A percentile compares a stretch with the other conserved stretches of the same genome.
Evolutionary conservation across 2,888 invertebrate genomes (phyloP).

Genomic region (Ditula angustiorana): DNA sequence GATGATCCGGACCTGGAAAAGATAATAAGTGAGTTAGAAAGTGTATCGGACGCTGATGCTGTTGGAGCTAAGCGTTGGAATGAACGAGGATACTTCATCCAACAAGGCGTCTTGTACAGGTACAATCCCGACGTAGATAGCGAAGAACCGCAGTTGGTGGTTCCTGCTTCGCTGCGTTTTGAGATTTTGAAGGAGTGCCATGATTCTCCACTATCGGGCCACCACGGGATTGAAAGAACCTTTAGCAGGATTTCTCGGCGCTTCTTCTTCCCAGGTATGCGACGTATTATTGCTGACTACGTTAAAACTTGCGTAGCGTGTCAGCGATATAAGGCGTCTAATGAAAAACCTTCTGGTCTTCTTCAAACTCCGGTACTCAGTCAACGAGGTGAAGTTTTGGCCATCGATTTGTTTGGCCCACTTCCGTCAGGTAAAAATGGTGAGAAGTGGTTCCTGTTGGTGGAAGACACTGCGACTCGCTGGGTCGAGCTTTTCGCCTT

Average conservation of each 20-base stretch:
- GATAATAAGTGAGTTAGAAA: neutral
- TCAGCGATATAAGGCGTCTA: neutral
- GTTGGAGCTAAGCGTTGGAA: neutral
- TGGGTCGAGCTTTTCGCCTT: conserved; percentile 38
- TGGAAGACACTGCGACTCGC: conserved; percentile 35
- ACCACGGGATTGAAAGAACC: neutral
- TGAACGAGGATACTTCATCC: conserved; percentile 17
- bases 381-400: neutral
- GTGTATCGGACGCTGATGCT: neutral
- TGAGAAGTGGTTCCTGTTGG: conserved; percentile 32
- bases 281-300: neutral
- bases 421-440: conserved; percentile 30
- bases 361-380: neutral
- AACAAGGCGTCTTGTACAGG: neutral
- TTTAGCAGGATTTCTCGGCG: neutral
- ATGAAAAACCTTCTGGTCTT: neutral
- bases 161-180: neutral
- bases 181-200: neutral
- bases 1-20: neutral
- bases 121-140: neutral
- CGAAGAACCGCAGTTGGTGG: neutral
- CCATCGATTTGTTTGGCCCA: conserved; percentile 33
- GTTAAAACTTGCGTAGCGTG: neutral
- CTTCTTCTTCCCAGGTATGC: neutral
- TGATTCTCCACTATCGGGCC: neutral